Conservation (phyloP, 1,140 invertebrate species). For the Vanessa tameamea region DNA sequence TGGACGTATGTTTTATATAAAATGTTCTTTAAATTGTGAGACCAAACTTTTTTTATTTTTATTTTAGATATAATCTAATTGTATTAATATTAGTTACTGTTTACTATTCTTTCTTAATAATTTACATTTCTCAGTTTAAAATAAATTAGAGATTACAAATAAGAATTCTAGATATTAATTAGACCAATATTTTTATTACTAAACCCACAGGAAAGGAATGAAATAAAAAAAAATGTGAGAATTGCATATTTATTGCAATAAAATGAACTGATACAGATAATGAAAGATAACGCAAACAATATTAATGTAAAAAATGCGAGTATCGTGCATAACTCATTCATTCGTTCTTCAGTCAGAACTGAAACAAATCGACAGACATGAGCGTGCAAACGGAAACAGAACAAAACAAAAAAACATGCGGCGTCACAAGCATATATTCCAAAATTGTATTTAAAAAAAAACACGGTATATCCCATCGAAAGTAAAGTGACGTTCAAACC, state of each 20-base stretch:
- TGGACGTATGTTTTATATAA: too few species aligned
- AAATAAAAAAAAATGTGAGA: slow-evolving; percentile 38
- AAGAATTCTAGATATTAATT: too few species aligned
- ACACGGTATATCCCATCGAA: too few species aligned
- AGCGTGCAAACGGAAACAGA: slow-evolving; percentile 17
- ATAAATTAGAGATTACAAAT: too few species aligned
- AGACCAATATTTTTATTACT: background rate
- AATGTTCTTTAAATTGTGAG: too few species aligned
- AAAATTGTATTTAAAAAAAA: background rate
- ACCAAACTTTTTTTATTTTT: too few species aligned
- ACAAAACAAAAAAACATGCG: slow-evolving; percentile 9
- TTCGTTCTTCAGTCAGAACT: slow-evolving; percentile 39
- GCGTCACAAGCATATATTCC: background rate
- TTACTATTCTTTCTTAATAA: too few species aligned
- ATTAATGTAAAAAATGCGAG: slow-evolving; percentile 7
- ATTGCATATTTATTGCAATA: slow-evolving; percentile 44
- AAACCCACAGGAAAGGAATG: background rate
- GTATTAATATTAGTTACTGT: too few species aligned
- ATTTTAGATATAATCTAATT: too few species aligned
- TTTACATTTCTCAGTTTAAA: too few species aligned
- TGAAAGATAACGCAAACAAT: slow-evolving; percentile 27
- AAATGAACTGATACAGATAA: slow-evolving; percentile 27
- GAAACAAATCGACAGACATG: slow-evolving; percentile 54
- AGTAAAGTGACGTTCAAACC: too few species aligned
- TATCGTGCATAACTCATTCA: slow-evolving; percentile 34